These are phyloP conservation scores for Leptopilina drosophilae DNA, from an alignment of 2,888 invertebrate species.

Conservation along the genomic window DNA sequence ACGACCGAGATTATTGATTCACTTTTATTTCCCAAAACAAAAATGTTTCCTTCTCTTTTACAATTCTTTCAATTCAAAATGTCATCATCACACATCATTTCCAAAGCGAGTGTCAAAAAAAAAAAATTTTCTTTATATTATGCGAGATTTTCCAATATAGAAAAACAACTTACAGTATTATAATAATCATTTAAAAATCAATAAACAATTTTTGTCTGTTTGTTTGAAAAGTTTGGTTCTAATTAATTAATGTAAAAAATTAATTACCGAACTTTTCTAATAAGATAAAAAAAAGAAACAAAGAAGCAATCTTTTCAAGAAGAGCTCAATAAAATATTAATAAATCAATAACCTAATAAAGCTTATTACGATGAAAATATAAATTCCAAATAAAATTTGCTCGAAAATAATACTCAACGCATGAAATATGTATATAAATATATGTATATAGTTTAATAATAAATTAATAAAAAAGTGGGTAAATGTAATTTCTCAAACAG, in stretches of 20 bases:
- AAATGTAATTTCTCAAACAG: too few relatives aligned
- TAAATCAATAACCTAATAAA: constrained; percentile 1
- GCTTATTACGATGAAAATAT: not conserved
- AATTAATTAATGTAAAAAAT: not conserved
- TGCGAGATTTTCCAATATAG: too few relatives aligned
- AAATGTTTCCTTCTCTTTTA: not conserved
- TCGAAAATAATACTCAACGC: not conserved
- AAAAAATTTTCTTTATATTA: too few relatives aligned
- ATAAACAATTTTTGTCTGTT: too few relatives aligned
- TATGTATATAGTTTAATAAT: not conserved
- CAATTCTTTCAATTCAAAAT: not conserved
- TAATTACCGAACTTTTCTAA: too few relatives aligned
- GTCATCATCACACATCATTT: not conserved
- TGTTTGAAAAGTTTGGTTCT: too few relatives aligned
- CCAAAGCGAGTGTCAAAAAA: constrained; percentile 15
- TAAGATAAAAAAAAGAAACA: not conserved
- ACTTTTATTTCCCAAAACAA: not conserved
- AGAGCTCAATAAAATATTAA: constrained; percentile 1
- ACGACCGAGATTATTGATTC: constrained; percentile 56
- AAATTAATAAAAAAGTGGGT: too few relatives aligned
- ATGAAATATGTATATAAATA: constrained; percentile 1
- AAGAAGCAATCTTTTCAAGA: not conserved
- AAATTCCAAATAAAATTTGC: not conserved
- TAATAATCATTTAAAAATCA: too few relatives aligned
- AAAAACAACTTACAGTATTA: too few relatives aligned